A percentile compares a stretch with the other conserved stretches of the same genome.
Conservation (phyloP, 2,888 invertebrate species). For the Dysmachus trigonus region DNA sequence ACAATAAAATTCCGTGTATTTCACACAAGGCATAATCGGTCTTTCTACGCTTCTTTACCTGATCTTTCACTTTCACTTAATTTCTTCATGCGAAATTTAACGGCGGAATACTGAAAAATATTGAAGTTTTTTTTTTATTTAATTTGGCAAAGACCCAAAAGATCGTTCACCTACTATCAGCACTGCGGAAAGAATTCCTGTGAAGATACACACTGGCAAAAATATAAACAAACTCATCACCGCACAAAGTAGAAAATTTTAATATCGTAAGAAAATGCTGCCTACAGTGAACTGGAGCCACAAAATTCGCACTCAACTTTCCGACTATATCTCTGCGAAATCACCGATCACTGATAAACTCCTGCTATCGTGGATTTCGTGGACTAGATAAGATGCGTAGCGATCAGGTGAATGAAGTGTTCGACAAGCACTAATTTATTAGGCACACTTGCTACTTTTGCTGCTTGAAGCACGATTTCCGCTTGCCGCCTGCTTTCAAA, state of each 20-base stretch:
- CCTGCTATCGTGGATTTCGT: background rate
- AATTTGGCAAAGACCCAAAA: background rate
- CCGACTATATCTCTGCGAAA: background rate
- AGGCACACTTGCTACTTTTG: background rate
- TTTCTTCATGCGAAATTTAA: background rate
- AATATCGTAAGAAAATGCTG: background rate
- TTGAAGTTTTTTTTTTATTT: background rate
- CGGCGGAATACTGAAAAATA: background rate
- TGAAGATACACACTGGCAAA: background rate
- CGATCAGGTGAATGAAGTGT: background rate
- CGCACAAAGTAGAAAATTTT: background rate
- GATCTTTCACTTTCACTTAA: background rate
- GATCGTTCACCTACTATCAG: background rate
- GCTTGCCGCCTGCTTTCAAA: background rate
- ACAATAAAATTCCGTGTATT: background rate
- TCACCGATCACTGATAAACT: background rate
- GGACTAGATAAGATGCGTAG: background rate
- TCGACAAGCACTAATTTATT: background rate
- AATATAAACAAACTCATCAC: slow-evolving; percentile 7
- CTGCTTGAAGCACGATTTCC: background rate
- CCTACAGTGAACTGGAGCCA: background rate
- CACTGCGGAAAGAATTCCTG: slow-evolving; percentile 4
- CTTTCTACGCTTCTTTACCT: background rate
- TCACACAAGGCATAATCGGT: background rate
- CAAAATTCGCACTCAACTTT: background rate